phyloP scores from a whole-genome alignment of 2,888 invertebrate species.

The Megalurothrips usitatus region DNA sequence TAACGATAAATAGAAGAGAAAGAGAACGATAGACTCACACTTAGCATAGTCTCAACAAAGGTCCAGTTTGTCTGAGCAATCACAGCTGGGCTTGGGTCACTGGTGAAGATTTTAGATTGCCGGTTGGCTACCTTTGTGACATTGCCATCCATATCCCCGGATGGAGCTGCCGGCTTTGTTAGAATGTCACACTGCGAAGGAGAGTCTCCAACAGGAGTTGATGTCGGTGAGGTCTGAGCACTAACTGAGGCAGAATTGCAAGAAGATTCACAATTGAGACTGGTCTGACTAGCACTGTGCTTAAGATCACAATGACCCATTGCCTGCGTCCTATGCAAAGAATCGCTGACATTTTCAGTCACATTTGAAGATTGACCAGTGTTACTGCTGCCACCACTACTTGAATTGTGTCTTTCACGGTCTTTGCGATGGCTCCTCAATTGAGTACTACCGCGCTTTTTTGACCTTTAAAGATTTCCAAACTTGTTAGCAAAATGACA shows the following conservation, averaged over 20 bases:
- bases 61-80: conserved; percentile 97
- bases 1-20: conserved; percentile 15
- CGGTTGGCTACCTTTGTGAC: neutral
- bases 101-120: conserved; percentile 27
- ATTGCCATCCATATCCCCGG: neutral
- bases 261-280: neutral
- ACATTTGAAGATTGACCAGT: neutral
- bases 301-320: neutral
- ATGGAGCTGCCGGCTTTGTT: neutral
- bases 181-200: neutral
- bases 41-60: conserved; percentile 94
- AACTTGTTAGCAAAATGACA: neutral
- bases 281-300: neutral
- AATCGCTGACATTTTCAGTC: neutral
- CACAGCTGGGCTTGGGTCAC: conserved; percentile 66
- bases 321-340: neutral
- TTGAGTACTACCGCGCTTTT: conserved; percentile 33
- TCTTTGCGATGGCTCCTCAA: conserved; percentile 30
- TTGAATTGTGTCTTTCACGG: neutral
- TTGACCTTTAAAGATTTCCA: conserved; percentile 30
- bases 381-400: neutral
- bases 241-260: conserved; percentile 9
- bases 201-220: neutral
- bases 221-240: neutral
- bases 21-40: conserved; percentile 55